phyloP scores from a whole-genome alignment of 2,888 invertebrate genomes.

The Nephrotoma guestfalica region DNA sequence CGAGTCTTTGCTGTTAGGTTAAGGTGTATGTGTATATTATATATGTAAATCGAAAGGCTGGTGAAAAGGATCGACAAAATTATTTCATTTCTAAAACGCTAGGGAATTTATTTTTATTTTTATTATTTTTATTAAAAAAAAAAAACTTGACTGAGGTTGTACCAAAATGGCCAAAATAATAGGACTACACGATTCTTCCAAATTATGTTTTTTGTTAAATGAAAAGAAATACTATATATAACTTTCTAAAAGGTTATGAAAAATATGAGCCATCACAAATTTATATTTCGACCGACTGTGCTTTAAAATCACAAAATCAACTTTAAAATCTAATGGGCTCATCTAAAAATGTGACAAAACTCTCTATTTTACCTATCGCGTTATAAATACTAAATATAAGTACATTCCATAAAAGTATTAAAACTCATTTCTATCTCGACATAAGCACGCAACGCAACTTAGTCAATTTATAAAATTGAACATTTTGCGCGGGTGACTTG shows the following conservation, averaged over 20 bases:
- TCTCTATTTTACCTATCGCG: not conserved
- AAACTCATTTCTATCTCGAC: not conserved
- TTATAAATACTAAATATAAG: not conserved
- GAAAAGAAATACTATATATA: not conserved
- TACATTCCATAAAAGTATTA: not conserved
- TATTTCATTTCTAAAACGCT: not conserved
- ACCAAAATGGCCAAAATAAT: constrained; percentile 3
- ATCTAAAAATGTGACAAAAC: not conserved
- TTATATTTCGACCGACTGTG: not conserved
- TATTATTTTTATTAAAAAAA: not conserved
- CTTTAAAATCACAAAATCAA: not conserved
- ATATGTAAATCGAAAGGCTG: not conserved
- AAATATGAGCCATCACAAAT: not conserved
- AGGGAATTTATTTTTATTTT: not conserved
- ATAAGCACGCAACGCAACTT: not conserved
- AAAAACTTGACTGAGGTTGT: constrained; percentile 1
- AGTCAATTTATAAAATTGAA: not conserved
- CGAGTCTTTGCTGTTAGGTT: not conserved
- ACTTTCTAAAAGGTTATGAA: not conserved
- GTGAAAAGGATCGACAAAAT: not conserved
- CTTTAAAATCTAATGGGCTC: not conserved
- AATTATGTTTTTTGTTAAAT: not conserved
- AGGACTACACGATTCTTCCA: not conserved
- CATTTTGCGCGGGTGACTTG: not conserved
- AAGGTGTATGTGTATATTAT: not conserved